These are phyloP conservation scores for Automeris io DNA, from an alignment of 2,888 invertebrate genomes.

Conservation along the genomic window DNA sequence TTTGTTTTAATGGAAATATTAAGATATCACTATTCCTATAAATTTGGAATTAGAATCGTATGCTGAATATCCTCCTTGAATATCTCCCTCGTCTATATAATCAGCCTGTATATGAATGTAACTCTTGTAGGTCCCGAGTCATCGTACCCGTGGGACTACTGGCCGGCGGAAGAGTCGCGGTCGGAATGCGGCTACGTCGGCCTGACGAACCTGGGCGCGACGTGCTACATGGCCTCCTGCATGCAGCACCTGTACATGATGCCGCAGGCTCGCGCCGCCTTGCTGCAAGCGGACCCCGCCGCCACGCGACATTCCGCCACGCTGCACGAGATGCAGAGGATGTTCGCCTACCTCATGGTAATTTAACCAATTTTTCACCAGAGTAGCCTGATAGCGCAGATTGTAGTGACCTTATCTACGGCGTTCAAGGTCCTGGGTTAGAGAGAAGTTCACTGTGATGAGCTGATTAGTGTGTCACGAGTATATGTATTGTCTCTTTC, in stretches of 20 bases:
- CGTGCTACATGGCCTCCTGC: conserved; percentile 98
- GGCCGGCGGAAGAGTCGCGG: conserved; percentile 97
- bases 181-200: conserved; percentile 97
- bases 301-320: conserved; percentile 89
- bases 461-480: no score
- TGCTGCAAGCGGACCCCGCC: conserved; percentile 85
- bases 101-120: no score
- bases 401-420: no score
- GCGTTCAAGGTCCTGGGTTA: no score
- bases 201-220: conserved; percentile 95
- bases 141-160: conserved; percentile 97
- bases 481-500: no score
- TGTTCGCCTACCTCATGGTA: conserved; percentile 95
- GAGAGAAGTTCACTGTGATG: no score
- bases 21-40: no score
- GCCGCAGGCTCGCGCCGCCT: conserved; percentile 92
- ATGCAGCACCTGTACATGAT: conserved; percentile 99
- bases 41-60: no score
- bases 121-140: conserved; percentile 83
- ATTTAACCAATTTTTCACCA: conserved; percentile 18
- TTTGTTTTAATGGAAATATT: no score
- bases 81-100: no score
- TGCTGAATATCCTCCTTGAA: no score
- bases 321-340: conserved; percentile 91
- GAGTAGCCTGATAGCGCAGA: no score